phyloP scores from a whole-genome alignment of 2,113 vertebrate species.

The Mohoua ochrocephala region DNA sequence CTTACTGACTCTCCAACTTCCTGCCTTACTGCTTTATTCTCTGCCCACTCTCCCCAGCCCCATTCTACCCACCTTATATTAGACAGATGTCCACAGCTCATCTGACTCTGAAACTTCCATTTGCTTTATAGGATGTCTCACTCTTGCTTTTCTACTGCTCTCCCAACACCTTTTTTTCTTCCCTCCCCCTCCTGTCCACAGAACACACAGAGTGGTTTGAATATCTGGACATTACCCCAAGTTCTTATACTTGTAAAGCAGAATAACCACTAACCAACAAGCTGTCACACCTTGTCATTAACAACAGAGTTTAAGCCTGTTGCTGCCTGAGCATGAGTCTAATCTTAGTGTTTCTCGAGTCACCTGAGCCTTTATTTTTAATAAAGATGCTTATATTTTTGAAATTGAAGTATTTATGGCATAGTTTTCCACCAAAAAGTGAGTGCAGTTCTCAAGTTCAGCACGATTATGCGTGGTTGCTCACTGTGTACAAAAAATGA shows the following conservation, averaged over 20 bases:
- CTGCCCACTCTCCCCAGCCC: background rate
- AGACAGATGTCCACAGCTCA: background rate
- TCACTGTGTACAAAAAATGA: background rate
- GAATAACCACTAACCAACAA: background rate
- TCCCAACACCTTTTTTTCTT: background rate
- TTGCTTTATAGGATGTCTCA: background rate
- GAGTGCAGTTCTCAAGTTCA: background rate
- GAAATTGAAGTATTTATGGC: background rate
- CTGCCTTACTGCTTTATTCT: background rate
- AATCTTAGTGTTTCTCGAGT: background rate
- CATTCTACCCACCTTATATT: background rate
- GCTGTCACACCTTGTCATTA: background rate
- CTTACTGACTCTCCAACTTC: conserved; percentile 20
- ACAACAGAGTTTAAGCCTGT: background rate
- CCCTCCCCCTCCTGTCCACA: background rate
- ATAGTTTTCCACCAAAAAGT: background rate
- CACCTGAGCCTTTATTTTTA: background rate
- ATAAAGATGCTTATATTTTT: background rate
- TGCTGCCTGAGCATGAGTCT: background rate
- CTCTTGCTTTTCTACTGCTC: background rate
- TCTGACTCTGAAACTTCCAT: background rate
- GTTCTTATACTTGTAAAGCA: background rate
- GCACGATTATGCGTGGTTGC: background rate
- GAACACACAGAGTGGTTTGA: background rate
- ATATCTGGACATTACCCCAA: background rate